Conservation (phyloP, 2,888 invertebrate species). For the Sympetrum striolatum region DNA sequence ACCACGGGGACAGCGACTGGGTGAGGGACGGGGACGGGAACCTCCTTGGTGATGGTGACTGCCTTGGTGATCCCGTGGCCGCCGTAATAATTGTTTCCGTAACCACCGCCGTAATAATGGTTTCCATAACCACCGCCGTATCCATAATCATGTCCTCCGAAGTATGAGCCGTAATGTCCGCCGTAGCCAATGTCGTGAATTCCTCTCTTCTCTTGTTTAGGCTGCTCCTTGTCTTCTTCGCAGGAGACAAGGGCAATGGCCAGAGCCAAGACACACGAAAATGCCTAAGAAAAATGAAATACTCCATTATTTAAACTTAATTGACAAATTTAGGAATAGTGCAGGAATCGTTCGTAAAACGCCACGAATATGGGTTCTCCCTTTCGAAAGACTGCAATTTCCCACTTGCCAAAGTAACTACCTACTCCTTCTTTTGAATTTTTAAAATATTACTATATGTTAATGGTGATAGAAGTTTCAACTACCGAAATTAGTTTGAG, state of each 20-base stretch:
- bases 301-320: too few relatives aligned
- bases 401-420: too few relatives aligned
- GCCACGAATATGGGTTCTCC: too few relatives aligned
- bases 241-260: not conserved
- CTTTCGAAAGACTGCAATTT: too few relatives aligned
- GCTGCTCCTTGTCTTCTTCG: not conserved
- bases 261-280: not conserved
- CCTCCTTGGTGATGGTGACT: not conserved
- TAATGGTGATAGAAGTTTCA: too few relatives aligned
- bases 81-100: too few relatives aligned
- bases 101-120: not conserved
- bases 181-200: conserved; percentile 28
- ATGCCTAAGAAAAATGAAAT: not conserved
- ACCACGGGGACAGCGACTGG: not conserved
- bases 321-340: too few relatives aligned
- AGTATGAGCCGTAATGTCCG: not conserved
- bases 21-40: not conserved
- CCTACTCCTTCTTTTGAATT: too few relatives aligned
- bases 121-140: not conserved
- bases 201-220: conserved; percentile 15
- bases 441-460: too few relatives aligned
- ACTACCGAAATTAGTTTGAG: too few relatives aligned
- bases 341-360: too few relatives aligned
- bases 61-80: not conserved
- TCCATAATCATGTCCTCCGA: not conserved